Evolutionary conservation across 2,888 invertebrate species (phyloP).

Genomic region (Zaprionus bogoriensis): DNA sequence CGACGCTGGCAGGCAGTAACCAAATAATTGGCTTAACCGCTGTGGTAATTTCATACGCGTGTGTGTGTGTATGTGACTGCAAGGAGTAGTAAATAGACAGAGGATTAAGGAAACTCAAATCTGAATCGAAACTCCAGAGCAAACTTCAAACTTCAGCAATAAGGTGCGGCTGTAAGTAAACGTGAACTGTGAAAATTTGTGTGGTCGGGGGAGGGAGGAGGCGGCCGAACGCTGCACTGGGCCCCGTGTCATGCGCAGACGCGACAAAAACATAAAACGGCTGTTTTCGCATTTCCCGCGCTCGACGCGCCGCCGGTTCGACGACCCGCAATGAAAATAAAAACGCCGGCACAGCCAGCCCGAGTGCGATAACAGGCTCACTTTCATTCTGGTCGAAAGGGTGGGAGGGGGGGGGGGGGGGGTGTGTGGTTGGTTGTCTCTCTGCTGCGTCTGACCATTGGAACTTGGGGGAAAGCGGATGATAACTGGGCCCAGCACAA

Average conservation of each 20-base stretch:
- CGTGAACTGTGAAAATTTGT: slow-evolving; percentile 31
- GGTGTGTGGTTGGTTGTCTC: not conserved
- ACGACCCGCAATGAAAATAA: slow-evolving; percentile 66
- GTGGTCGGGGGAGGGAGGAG: slow-evolving; percentile 26
- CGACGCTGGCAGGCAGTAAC: slow-evolving; percentile 43
- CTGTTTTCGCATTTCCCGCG: slow-evolving; percentile 77
- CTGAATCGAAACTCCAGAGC: slow-evolving; percentile 12
- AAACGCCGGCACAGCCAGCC: slow-evolving; percentile 39
- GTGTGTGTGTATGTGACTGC: slow-evolving; percentile 3
- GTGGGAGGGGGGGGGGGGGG: not conserved
- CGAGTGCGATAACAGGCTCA: slow-evolving; percentile 18
- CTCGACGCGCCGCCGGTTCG: slow-evolving; percentile 55
- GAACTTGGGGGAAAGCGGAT: no score
- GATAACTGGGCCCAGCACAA: not conserved
- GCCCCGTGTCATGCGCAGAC: slow-evolving; percentile 61
- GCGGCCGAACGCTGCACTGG: slow-evolving; percentile 49
- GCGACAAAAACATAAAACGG: slow-evolving; percentile 71
- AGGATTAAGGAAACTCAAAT: slow-evolving; percentile 15
- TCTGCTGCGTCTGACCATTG: slow-evolving; percentile 3
- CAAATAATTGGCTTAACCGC: slow-evolving; percentile 61
- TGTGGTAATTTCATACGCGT: slow-evolving; percentile 51
- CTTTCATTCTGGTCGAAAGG: slow-evolving; percentile 10
- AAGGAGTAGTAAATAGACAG: slow-evolving; percentile 6
- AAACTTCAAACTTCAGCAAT: no score
- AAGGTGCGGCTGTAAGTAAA: slow-evolving; percentile 53